Evolutionary conservation across 2,888 invertebrate genomes (phyloP), one percentile per base, ranked within the genome.

Genomic region (Thysanoteuthis rhombus): DNA sequence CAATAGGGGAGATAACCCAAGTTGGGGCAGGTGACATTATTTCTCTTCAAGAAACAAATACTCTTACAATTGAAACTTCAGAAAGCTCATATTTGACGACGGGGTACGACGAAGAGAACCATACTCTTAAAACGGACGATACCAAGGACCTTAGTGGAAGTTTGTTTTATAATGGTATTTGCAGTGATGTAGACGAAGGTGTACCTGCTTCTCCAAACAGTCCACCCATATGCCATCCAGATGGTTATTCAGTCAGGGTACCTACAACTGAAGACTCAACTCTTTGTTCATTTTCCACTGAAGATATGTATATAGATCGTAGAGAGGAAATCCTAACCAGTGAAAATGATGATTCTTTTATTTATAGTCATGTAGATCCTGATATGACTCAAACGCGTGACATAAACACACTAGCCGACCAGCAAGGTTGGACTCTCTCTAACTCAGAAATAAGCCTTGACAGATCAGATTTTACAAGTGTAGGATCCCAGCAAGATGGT

Each of bases 91-190:
- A 39, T 39, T 25, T 40, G 91, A 42, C 40, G 32, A 42, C 91
- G 42, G 91, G 42, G 91, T 38, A 91, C 91, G 42, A 42, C 42
- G 39, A 91, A 39, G 91, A 91, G 40, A 91, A 38, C 39, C 32
- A 36, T 90, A 36, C 38, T 25, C 19, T 22, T 39, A 90, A 36
- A 19, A 39, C 90, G 22, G 36, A 36, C 90, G 39, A 91, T 32
- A 42, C 91, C 32, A 42, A 91, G 91, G 91, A 91, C 28, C 32
- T 91, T 40, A 91, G 91, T 36, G 42, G 42, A 32, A 42, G 91
- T 91, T 91, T 91, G 16, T 91, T 91, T 91, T 91, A 91, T 91
- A 91, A 91, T 91, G 91, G 91, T 91, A 91, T 91, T 91, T 91
- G 91, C 91, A 91, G 91, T 91, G 91, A 91, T 39, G 91, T 91